These are phyloP conservation scores for Epistrophe grossulariae DNA, from an alignment of 2,888 invertebrate species.

Conservation along the genomic window DNA sequence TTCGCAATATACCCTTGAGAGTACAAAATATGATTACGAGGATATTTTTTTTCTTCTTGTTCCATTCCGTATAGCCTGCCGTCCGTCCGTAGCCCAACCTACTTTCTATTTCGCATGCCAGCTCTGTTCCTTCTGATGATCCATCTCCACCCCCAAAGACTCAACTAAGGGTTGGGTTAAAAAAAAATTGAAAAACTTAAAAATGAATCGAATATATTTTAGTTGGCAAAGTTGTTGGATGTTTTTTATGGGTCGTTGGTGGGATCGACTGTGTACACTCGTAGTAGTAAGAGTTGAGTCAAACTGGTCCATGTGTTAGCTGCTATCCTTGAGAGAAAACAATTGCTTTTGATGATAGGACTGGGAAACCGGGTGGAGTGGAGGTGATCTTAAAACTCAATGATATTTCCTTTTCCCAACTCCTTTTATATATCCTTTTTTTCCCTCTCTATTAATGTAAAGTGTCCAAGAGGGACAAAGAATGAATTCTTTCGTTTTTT, in stretches of 20 bases:
- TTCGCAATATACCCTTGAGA: slow-evolving; percentile 72
- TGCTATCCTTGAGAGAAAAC: slow-evolving; percentile 60
- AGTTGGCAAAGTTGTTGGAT: slow-evolving; percentile 62
- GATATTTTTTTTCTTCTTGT: slow-evolving; percentile 54
- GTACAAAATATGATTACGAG: slow-evolving; percentile 70
- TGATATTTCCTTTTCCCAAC: slow-evolving; percentile 35
- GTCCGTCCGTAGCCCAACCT: slow-evolving; percentile 48
- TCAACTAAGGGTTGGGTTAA: slow-evolving; percentile 18
- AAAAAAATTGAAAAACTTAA: slow-evolving; percentile 47
- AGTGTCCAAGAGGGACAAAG: slow-evolving; percentile 53
- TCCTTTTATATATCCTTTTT: slow-evolving; percentile 5
- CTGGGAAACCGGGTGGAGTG: slow-evolving; percentile 19
- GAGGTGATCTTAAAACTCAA: slow-evolving; percentile 44
- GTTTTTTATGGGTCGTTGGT: slow-evolving; percentile 64
- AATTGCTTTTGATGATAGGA: slow-evolving; percentile 63
- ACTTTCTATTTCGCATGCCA: slow-evolving; percentile 49
- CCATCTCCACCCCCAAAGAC: slow-evolving; percentile 50
- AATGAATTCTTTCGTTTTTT: slow-evolving; percentile 42
- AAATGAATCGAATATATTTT: slow-evolving; percentile 70
- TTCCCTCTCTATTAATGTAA: slow-evolving; percentile 39
- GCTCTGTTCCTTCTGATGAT: slow-evolving; percentile 48
- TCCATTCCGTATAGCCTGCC: slow-evolving; percentile 25
- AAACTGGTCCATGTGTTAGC: slow-evolving; percentile 67
- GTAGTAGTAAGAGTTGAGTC: slow-evolving; percentile 1
- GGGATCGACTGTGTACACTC: slow-evolving; percentile 31